A percentile compares a stretch with the other conserved stretches of the same genome.
phyloP scores from a whole-genome alignment of 2,888 invertebrate species.

The Synergus umbraculus region DNA sequence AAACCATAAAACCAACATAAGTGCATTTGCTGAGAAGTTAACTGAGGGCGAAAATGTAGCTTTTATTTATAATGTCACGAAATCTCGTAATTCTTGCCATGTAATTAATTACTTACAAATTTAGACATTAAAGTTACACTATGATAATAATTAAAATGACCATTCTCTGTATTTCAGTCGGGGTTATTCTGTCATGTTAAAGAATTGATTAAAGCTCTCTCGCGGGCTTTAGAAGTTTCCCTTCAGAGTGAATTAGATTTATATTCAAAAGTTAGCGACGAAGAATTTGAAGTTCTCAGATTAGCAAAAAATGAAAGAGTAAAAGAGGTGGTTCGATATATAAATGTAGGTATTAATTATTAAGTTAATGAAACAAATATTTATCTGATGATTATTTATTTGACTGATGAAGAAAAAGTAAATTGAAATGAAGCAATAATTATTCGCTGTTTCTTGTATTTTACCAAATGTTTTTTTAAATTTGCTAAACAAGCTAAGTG shows the following conservation, averaged over 20 bases:
- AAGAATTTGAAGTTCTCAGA: slow-evolving; percentile 90
- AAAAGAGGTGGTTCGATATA: slow-evolving; percentile 81
- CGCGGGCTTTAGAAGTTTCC: slow-evolving; percentile 84
- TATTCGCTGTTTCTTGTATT: too few relatives aligned
- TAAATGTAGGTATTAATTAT: slow-evolving; percentile 80
- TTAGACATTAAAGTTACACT: neutral
- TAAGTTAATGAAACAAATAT: neutral
- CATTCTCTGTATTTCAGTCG: slow-evolving; percentile 77
- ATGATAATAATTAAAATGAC: neutral
- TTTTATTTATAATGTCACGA: slow-evolving; percentile 85
- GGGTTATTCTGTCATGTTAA: slow-evolving; percentile 84
- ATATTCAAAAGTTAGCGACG: slow-evolving; percentile 87
- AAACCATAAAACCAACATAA: slow-evolving; percentile 78
- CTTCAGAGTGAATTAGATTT: slow-evolving; percentile 85
- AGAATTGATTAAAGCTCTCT: slow-evolving; percentile 84
- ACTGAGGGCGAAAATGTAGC: slow-evolving; percentile 90
- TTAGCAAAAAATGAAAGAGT: slow-evolving; percentile 84
- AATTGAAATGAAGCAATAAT: too few relatives aligned
- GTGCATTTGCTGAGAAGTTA: slow-evolving; percentile 80
- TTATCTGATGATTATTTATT: too few relatives aligned
- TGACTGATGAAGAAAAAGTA: too few relatives aligned
- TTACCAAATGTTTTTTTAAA: too few relatives aligned
- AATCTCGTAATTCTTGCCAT: slow-evolving; percentile 61
- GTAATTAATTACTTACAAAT: slow-evolving; percentile 55
- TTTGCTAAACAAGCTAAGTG: too few relatives aligned